These are phyloP conservation scores for Heteromurus nitidus DNA, from an alignment of 2,888 invertebrate genomes.

Conservation along the genomic window DNA sequence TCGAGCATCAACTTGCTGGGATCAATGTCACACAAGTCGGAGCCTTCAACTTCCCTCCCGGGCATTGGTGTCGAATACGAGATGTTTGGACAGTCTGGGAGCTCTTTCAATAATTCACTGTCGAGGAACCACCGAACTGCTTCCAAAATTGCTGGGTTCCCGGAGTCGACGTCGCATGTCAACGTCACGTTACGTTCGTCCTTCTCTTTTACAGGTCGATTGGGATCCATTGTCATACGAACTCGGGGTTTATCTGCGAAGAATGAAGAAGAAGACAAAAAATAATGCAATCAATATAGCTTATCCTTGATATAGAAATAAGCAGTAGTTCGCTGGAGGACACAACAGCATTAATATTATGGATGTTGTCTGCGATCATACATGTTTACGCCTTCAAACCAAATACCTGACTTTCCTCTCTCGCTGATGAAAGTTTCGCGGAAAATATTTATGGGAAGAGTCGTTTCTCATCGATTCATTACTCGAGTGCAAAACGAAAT, in stretches of 20 bases:
- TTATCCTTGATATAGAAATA: too few relatives aligned
- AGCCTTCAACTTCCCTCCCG: conserved; percentile 64
- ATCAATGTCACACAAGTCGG: conserved; percentile 84
- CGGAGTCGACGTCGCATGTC: conserved; percentile 85
- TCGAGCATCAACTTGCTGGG: conserved; percentile 89
- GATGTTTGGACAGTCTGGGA: conserved; percentile 83
- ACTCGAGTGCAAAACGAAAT: too few relatives aligned
- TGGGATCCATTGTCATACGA: conserved; percentile 84
- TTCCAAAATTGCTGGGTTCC: conserved; percentile 83
- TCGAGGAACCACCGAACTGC: conserved; percentile 92
- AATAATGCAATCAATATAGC: not conserved
- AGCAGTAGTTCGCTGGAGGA: too few relatives aligned
- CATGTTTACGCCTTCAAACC: conserved; percentile 29
- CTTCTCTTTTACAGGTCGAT: conserved; percentile 85
- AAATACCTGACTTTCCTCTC: conserved; percentile 10
- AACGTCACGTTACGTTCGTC: conserved; percentile 88
- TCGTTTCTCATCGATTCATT: too few relatives aligned
- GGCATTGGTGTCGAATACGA: conserved; percentile 66
- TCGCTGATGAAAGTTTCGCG: conserved; percentile 1
- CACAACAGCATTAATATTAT: too few relatives aligned
- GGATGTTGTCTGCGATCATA: not conserved
- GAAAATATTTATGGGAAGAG: not conserved
- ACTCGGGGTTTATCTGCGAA: conserved; percentile 86
- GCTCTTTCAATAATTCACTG: conserved; percentile 87
- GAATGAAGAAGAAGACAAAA: conserved; percentile 47